phyloP scores from a whole-genome alignment of 2,888 invertebrate species.

The Agriopis leucophaearia region DNA sequence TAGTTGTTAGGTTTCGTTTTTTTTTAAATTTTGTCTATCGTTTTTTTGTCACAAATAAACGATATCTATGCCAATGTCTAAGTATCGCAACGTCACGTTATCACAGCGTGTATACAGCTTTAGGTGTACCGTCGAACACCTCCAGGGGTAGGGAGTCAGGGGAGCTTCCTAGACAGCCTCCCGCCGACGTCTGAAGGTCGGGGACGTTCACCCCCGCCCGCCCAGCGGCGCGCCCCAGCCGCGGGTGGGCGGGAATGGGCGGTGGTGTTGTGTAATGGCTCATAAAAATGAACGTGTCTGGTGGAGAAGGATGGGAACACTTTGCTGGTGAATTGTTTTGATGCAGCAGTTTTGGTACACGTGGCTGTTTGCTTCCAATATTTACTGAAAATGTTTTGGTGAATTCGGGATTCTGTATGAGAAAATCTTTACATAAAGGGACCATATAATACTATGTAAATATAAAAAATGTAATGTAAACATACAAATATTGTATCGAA shows the following conservation, averaged over 20 bases:
- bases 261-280: slow-evolving; percentile 35
- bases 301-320: slow-evolving; percentile 21
- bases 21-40: too few species aligned
- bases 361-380: slow-evolving; percentile 5
- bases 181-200: slow-evolving; percentile 80
- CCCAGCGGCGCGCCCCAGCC: slow-evolving; percentile 51
- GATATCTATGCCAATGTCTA: not conserved
- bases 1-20: too few species aligned
- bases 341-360: slow-evolving; percentile 27
- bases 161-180: slow-evolving; percentile 72
- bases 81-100: slow-evolving; percentile 1
- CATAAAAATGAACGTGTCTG: slow-evolving; percentile 40
- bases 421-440: too few species aligned
- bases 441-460: too few species aligned
- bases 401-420: not conserved
- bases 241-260: slow-evolving; percentile 28
- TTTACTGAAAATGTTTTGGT: not conserved
- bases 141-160: slow-evolving; percentile 30
- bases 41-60: not conserved
- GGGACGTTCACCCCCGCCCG: slow-evolving; percentile 76
- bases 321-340: slow-evolving; percentile 25
- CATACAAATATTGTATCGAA: too few species aligned
- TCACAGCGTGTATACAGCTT: slow-evolving; percentile 13
- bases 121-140: slow-evolving; percentile 28
- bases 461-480: too few species aligned